These are phyloP conservation scores for Acropora yongei DNA, from an alignment of 64 coral and sea anemone species.

Conservation along the genomic window DNA sequence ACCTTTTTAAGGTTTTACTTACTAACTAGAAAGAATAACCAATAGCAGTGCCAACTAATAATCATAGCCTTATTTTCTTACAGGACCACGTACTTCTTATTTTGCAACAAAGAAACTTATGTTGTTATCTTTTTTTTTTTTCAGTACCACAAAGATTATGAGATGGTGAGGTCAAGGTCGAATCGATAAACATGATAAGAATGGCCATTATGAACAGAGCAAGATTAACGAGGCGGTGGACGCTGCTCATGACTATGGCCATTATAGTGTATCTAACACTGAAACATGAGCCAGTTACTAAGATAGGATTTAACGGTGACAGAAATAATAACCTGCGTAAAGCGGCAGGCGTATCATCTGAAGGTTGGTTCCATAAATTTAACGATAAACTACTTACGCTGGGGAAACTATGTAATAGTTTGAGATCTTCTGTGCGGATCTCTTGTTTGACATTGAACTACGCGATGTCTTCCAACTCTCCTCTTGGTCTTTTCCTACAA, in stretches of 20 bases:
- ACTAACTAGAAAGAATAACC: too few species aligned
- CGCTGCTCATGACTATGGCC: background rate
- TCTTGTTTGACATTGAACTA: too few species aligned
- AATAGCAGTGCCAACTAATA: too few species aligned
- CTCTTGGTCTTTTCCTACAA: too few species aligned
- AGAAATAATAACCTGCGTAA: background rate
- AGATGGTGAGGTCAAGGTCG: background rate
- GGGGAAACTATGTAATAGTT: too few species aligned
- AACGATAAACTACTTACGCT: too few species aligned
- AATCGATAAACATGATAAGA: background rate
- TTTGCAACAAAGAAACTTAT: too few species aligned
- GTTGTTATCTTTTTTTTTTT: background rate
- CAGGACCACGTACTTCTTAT: too few species aligned
- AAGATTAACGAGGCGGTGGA: slow-evolving; percentile 7
- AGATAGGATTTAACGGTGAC: background rate
- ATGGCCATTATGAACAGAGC: slow-evolving; percentile 2
- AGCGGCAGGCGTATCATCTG: background rate
- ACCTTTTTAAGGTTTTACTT: too few species aligned
- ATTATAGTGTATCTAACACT: slow-evolving; percentile 1
- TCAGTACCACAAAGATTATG: background rate
- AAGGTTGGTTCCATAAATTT: background rate
- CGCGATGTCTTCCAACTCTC: too few species aligned
- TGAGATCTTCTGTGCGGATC: too few species aligned
- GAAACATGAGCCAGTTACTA: background rate
- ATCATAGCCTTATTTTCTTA: too few species aligned